Base-by-base conservation (phyloP, 2,797 vertebrate genomes). In the Enteromius anoplus region DNA sequence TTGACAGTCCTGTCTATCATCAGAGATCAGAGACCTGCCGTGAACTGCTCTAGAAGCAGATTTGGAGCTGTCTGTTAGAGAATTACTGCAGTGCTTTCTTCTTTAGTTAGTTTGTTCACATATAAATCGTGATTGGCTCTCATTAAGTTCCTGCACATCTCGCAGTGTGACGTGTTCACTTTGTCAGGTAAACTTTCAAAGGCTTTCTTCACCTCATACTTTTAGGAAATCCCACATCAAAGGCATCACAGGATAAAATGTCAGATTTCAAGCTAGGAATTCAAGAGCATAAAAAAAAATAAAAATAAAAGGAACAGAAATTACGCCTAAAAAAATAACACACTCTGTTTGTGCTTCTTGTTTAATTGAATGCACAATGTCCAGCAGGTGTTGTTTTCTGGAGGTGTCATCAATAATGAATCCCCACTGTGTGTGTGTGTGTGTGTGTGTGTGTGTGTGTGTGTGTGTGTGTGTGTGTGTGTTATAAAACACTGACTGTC, bases 1-100 rank as follows among this genome's bases (percentile, higher is more conserved):
- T 84, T 90, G 86, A 85, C 83, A 86, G 84, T 80, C 75, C 75
- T 89, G 86, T 85, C 65, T 81, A 72, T 82, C 83, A 88, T 91
- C 85, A 90, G 51, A 89, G 75, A 70, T 89, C 87, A 83, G 73
- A 69, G 23, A 76, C 79, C 64, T 88, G 89, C 71, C 89, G 79
- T 90, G 88, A 92, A 89, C 87, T 85, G 86, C 90, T 91, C 87
- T 81, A 80, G 78, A 76, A 75, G 81, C 84, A 88, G 86, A 90
- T 89, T 88, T 85, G 82, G 70, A 87, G 70, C 85, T 76, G 84
- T 65, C 70, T 86, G 69, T 88, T 37, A 71, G 75, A 68, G 82
- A 88, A 76, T 86, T 53, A 83, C 58, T 81, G 45, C 62, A 85
- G 70, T 40, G 71, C 75, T 86, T 87, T 88, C 88, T 85, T 83